Percentiles rank a stretch among this genome's conserved stretches.
Conservation (phyloP, 2,113 vertebrate species). For the Coregonus clupeaformis region DNA sequence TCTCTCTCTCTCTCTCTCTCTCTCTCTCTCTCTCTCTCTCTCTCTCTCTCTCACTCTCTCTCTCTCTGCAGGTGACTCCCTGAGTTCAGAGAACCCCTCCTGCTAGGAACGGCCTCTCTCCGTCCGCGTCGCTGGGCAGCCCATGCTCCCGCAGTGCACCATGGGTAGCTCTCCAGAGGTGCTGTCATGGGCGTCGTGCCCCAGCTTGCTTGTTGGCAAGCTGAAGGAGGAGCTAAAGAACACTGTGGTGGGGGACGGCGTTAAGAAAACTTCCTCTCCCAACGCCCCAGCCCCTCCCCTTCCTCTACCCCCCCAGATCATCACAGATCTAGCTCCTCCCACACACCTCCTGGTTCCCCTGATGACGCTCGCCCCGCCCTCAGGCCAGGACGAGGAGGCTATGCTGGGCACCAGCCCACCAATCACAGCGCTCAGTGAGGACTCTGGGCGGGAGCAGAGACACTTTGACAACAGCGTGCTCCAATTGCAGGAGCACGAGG, state of each 20-base stretch:
- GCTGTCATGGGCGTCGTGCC: constrained; percentile 88
- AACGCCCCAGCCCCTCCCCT: constrained; percentile 59
- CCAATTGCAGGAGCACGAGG: constrained; percentile 86
- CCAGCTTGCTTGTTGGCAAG: constrained; percentile 78
- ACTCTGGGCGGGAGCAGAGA: constrained; percentile 83
- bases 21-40: constrained; percentile 12
- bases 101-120: constrained; percentile 39
- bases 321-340: constrained; percentile 80
- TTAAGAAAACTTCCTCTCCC: constrained; percentile 67
- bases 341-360: constrained; percentile 69
- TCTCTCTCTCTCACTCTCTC: constrained; percentile 10
- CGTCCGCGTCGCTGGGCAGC: constrained; percentile 45
- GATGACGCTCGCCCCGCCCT: constrained; percentile 56
- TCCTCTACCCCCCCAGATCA: constrained; percentile 75
- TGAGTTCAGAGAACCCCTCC: constrained; percentile 39
- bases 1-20: neutral
- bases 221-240: constrained; percentile 84
- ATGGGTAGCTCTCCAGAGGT: constrained; percentile 95
- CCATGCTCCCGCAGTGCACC: constrained; percentile 86
- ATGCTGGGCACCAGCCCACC: constrained; percentile 72
- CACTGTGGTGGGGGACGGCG: constrained; percentile 66
- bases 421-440: constrained; percentile 85
- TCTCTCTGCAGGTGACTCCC: constrained; percentile 55
- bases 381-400: constrained; percentile 65
- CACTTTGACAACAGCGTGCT: constrained; percentile 96